phyloP scores from a whole-genome alignment of 2,888 invertebrate genomes.

The Apomyelois bistriatella region DNA sequence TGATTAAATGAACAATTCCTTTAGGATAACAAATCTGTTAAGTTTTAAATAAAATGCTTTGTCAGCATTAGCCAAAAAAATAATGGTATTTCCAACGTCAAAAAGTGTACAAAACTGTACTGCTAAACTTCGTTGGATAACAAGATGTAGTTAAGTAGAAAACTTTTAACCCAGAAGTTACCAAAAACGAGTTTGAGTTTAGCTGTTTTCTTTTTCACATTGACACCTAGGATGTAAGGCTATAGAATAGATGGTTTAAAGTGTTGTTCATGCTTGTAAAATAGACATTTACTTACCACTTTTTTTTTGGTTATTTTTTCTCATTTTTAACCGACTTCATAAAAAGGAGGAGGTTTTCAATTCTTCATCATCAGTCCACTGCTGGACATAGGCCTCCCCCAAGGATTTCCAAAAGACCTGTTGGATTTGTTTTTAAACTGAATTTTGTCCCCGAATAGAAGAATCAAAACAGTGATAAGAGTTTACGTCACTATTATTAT shows the following conservation, averaged over 20 bases:
- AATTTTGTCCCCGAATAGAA: too few species aligned
- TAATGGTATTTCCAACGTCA: neutral
- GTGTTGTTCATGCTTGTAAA: neutral
- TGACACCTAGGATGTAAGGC: constrained; percentile 3
- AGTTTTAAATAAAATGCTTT: too few species aligned
- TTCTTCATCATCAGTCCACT: too few species aligned
- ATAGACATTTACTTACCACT: too few species aligned
- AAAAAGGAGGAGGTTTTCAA: too few species aligned
- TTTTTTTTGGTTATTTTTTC: too few species aligned
- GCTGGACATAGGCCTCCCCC: too few species aligned
- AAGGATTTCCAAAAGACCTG: too few species aligned
- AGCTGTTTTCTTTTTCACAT: constrained; percentile 19
- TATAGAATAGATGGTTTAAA: neutral
- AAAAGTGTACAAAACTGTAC: constrained; percentile 14
- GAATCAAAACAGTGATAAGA: neutral
- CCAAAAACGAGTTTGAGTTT: constrained; percentile 21
- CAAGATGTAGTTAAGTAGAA: constrained; percentile 24
- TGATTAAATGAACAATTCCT: neutral
- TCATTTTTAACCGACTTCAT: too few species aligned
- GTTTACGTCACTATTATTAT: constrained; percentile 27
- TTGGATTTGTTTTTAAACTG: too few species aligned
- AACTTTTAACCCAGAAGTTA: constrained; percentile 22
- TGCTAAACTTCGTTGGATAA: constrained; percentile 14
- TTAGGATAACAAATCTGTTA: too few species aligned
- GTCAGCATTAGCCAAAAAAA: neutral